Percentiles rank a stretch among this genome's conserved stretches.
phyloP scores from a whole-genome alignment of 1,140 invertebrate species.

The Drosophila triauraria region DNA sequence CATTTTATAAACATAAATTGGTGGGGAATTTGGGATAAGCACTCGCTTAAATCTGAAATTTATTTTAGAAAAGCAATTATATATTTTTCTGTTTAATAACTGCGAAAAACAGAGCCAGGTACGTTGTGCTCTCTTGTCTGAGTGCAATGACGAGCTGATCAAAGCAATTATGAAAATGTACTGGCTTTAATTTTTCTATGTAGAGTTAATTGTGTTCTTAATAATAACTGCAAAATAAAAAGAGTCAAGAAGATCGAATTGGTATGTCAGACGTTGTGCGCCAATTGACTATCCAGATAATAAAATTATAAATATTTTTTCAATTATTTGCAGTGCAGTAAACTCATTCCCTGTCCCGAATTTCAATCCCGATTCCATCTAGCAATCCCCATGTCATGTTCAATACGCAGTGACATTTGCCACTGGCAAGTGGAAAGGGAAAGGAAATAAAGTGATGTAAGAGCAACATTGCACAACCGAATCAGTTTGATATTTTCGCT shows the following conservation, averaged over 20 bases:
- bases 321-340: background rate
- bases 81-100: background rate
- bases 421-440: constrained; percentile 20
- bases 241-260: no score
- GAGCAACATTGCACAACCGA: constrained; percentile 39
- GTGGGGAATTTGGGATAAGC: background rate
- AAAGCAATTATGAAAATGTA: no score
- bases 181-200: no score
- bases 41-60: background rate
- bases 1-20: constrained; percentile 20
- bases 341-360: background rate
- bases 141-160: no score
- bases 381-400: constrained; percentile 4
- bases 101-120: background rate
- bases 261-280: no score
- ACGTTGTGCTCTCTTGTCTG: no score
- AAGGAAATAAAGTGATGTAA: constrained; percentile 42
- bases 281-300: no score
- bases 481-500: constrained; percentile 32
- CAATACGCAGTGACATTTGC: constrained; percentile 19
- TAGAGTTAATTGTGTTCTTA: no score
- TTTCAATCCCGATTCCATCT: background rate
- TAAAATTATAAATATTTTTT: background rate
- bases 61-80: background rate
- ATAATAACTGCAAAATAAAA: no score